Evolutionary conservation across 2,888 invertebrate genomes (phyloP).

Genomic region (Elegia similella): DNA sequence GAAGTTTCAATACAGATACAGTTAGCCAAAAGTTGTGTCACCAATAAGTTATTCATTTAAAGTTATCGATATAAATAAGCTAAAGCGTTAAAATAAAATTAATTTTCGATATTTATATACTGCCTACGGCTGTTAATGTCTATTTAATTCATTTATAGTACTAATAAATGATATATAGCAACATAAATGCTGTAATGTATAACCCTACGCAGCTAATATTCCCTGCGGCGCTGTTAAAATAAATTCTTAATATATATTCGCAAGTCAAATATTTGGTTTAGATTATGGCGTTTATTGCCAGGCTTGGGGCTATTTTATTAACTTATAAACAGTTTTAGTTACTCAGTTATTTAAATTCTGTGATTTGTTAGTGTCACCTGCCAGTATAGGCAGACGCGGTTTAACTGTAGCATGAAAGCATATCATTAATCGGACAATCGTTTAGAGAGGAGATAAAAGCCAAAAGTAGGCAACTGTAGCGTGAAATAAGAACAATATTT

Average conservation of each 20-base stretch:
- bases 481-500: no score
- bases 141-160: conserved; percentile 2
- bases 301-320: background rate
- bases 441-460: no score
- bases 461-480: no score
- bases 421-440: no score
- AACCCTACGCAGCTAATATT: background rate
- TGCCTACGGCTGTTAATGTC: conserved; percentile 1
- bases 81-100: background rate
- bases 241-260: background rate
- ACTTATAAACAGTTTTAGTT: background rate
- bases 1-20: no score
- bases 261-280: conserved; percentile 7
- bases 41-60: background rate
- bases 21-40: no score
- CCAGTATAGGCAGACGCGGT: background rate
- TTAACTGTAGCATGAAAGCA: background rate
- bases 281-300: conserved; percentile 1
- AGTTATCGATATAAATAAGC: background rate
- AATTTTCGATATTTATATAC: background rate
- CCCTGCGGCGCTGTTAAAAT: background rate
- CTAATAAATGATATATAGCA: background rate
- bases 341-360: background rate
- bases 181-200: background rate
- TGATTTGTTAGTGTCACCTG: conserved; percentile 1